These are phyloP conservation scores for Lithodes maja DNA, from an alignment of 2,888 invertebrate genomes.

Conservation along the genomic window DNA sequence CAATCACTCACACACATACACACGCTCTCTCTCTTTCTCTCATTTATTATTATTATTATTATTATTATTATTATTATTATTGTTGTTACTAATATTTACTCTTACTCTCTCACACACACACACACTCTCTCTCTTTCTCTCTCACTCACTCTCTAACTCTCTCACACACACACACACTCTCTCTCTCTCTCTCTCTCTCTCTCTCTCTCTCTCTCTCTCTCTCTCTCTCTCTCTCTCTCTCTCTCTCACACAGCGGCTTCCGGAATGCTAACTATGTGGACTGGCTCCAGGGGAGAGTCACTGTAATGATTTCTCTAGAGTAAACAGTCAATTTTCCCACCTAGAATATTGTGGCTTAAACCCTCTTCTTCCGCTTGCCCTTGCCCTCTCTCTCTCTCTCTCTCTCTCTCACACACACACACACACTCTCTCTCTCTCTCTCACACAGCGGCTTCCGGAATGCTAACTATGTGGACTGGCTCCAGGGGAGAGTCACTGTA, in stretches of 20 bases:
- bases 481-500: no score
- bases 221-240: no score
- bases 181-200: neutral
- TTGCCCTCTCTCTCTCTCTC: neutral
- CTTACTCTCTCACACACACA: neutral
- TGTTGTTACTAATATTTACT: neutral
- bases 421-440: no score
- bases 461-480: no score
- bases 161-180: neutral
- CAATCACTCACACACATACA: neutral
- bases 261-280: no score
- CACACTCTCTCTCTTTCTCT: neutral
- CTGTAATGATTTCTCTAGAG: no score
- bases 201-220: neutral
- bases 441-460: no score
- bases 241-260: no score
- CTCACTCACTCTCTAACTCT: neutral
- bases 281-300: no score
- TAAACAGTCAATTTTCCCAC: no score
- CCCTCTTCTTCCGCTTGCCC: neutral
- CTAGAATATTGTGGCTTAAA: no score
- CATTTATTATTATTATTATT: neutral
- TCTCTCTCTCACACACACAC: neutral
- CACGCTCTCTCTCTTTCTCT: neutral
- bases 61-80: neutral